Conservation (phyloP, 2,888 invertebrate species). For the Heliconius charithonia region DNA sequence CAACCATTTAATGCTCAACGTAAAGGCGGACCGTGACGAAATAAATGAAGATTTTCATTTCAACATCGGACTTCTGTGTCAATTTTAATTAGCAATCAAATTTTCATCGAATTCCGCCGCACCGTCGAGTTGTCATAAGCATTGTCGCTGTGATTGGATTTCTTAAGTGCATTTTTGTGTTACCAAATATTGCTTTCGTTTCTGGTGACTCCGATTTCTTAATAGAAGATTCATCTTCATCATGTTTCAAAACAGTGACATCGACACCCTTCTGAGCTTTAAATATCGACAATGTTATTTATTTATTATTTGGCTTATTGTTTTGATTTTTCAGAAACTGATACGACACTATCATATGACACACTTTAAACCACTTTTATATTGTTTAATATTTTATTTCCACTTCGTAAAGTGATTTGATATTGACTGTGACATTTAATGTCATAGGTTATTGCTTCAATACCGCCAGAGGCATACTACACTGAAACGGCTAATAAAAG, state of each 20-base stretch:
- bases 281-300: conserved; percentile 46
- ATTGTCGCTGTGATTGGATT: conserved; percentile 75
- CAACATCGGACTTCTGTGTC: conserved; percentile 80
- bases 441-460: conserved; percentile 58
- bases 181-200: conserved; percentile 65
- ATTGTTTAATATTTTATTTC: conserved; percentile 29
- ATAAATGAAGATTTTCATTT: conserved; percentile 82
- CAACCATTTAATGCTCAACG: conserved; percentile 82
- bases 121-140: conserved; percentile 71
- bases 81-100: conserved; percentile 82
- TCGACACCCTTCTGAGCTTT: conserved; percentile 45
- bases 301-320: conserved; percentile 39
- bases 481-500: conserved; percentile 61
- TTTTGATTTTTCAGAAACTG: not conserved
- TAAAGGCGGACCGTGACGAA: conserved; percentile 79
- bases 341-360: conserved; percentile 12
- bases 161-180: conserved; percentile 67
- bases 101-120: conserved; percentile 76
- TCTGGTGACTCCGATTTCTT: conserved; percentile 63
- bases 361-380: not conserved
- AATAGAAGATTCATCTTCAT: conserved; percentile 53
- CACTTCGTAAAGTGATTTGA: conserved; percentile 38
- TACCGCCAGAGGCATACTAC: conserved; percentile 53
- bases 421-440: conserved; percentile 55
- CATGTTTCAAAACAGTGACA: conserved; percentile 44